These are phyloP conservation scores for Chaetodon trifasciatus DNA, from an alignment of 2,797 vertebrate species.

Conservation along the genomic window DNA sequence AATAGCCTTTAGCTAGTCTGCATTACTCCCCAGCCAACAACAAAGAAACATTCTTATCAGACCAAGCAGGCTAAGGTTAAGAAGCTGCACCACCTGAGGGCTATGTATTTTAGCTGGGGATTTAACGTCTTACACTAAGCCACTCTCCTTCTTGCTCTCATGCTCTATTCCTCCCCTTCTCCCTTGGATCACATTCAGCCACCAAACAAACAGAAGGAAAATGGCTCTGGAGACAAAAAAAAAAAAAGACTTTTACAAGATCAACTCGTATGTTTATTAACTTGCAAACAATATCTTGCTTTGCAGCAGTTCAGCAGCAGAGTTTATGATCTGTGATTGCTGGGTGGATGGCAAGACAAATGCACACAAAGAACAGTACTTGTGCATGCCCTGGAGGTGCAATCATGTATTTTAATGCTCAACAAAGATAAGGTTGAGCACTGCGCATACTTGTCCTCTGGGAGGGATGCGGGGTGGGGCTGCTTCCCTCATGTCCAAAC, in stretches of 20 bases:
- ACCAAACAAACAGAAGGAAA: slow-evolving; percentile 61
- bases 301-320: slow-evolving; percentile 51
- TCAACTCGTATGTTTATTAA: slow-evolving; percentile 63
- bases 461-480: slow-evolving; percentile 71
- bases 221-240: slow-evolving; percentile 41
- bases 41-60: slow-evolving; percentile 82
- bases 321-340: slow-evolving; percentile 70
- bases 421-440: slow-evolving; percentile 80
- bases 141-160: slow-evolving; percentile 64
- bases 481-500: slow-evolving; percentile 80
- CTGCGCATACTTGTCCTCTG: slow-evolving; percentile 73
- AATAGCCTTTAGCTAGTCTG: slow-evolving; percentile 75
- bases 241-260: slow-evolving; percentile 53
- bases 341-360: slow-evolving; percentile 55
- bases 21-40: slow-evolving; percentile 74
- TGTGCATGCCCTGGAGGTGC: slow-evolving; percentile 75
- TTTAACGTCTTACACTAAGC: slow-evolving; percentile 80
- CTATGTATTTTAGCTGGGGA: slow-evolving; percentile 78
- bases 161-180: slow-evolving; percentile 48
- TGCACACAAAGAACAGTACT: slow-evolving; percentile 74
- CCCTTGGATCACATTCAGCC: slow-evolving; percentile 55
- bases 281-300: slow-evolving; percentile 65
- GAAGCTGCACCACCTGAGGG: slow-evolving; percentile 80
- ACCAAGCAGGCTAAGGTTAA: slow-evolving; percentile 79
- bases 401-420: slow-evolving; percentile 84